phyloP scores from a whole-genome alignment of 2,113 vertebrate species.

The Peromyscus polionotus region DNA sequence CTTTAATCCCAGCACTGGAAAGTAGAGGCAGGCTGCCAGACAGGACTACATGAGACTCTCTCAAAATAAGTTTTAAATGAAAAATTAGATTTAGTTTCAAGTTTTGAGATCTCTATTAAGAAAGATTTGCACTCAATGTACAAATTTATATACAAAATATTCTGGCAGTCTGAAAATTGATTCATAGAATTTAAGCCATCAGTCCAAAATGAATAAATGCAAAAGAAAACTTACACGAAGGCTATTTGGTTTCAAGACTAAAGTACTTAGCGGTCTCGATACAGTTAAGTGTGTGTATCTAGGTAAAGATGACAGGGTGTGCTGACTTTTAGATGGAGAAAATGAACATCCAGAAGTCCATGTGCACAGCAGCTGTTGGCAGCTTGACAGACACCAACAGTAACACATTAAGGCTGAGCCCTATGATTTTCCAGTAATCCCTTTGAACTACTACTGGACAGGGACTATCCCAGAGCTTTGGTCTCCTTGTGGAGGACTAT shows the following conservation, averaged over 20 bases:
- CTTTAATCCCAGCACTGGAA: not conserved
- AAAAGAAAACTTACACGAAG: not conserved
- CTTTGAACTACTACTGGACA: not conserved
- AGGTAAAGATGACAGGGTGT: constrained; percentile 2
- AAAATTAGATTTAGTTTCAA: constrained; percentile 21
- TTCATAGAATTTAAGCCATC: constrained; percentile 59
- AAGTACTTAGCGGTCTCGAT: constrained; percentile 31
- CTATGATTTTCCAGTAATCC: not conserved
- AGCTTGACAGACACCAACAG: constrained; percentile 16
- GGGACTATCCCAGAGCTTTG: not conserved
- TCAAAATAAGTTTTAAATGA: constrained; percentile 26
- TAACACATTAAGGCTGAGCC: not conserved
- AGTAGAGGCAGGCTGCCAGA: not conserved
- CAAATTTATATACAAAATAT: not conserved
- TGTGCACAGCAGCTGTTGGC: constrained; percentile 6
- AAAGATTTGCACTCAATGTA: not conserved
- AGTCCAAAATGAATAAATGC: constrained; percentile 39
- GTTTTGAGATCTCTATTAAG: constrained; percentile 60
- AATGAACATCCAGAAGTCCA: not conserved
- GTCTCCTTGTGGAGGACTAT: not conserved
- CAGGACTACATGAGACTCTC: not conserved
- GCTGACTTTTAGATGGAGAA: constrained; percentile 30
- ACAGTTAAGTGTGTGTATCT: not conserved
- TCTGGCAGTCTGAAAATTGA: constrained; percentile 25
- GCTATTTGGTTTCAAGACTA: constrained; percentile 51